Evolutionary conservation across 2,797 vertebrate genomes (phyloP), one percentile per base, ranked within the genome.

Genomic region (Xyrichtys novacula): DNA sequence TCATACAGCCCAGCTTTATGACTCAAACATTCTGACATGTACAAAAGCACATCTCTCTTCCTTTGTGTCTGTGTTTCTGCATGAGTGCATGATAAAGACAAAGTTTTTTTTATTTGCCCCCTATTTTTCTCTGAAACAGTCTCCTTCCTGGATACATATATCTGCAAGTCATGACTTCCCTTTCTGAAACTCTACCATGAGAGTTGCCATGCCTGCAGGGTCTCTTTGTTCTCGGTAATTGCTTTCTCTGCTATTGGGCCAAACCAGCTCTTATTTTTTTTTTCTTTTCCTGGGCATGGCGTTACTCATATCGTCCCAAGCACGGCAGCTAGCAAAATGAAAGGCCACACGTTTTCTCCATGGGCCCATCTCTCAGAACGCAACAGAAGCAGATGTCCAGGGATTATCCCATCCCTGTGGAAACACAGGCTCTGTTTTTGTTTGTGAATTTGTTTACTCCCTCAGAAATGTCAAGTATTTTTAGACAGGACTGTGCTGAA

Each of bases 341-440:
- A 85, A 3, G 19, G 46, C 71, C 70, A 74, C 69, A 26, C 80
- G 84, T 89, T 83, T 48, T 88, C 87, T 85, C 86, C 83, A 84
- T 78, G 67, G 82, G 75, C 58, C 38, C 48, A 46, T 76, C 78
- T 81, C 78, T 66, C 63, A 71, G 79, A 78, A 74, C 5, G 40
- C 62, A 80, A 80, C 73, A 36, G 55, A 20, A 80, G 66, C 87
- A 91, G 84, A 89, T 89, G 89, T 88, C 88, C 86, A 85, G 88
- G 87, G 86, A 91, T 87, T 90, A 78, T 85, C 82, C 78, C 66
- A 47, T 80, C 74, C 84, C 81, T 47, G 52, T 43, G 73, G 74
- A 86, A 59, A 70, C 34, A 40, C 68, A 32, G 50, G 54, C 65
- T 73, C 23, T 52, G 17, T 79, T 83, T 84, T 62, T 84, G 60